Evolutionary conservation across 2,888 invertebrate species (phyloP).

Genomic region (Drosophila mayaguana): DNA sequence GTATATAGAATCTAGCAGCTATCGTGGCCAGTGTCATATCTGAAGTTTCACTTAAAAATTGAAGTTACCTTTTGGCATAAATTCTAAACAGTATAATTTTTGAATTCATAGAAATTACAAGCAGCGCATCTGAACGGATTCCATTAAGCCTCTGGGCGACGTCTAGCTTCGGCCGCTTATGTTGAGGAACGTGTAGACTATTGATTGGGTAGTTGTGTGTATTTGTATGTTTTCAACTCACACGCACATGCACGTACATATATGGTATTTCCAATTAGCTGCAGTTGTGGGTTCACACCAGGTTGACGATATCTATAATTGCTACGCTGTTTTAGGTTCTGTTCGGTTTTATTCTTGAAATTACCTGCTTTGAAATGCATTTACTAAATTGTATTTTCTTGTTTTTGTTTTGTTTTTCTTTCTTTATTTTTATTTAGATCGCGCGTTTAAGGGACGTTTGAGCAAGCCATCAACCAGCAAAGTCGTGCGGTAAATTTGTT

Average conservation of each 20-base stretch:
- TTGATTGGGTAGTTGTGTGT: conserved; percentile 39
- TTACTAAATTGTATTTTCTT: not conserved
- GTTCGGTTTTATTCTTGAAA: not conserved
- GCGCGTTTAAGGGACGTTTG: not conserved
- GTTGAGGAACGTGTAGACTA: conserved; percentile 31
- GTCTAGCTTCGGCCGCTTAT: conserved; percentile 4
- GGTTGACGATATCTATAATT: conserved; percentile 11
- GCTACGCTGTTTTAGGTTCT: not conserved
- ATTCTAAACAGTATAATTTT: conserved; percentile 19
- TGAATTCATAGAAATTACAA: not conserved
- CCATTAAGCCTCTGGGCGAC: conserved; percentile 1
- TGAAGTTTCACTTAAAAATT: conserved; percentile 20
- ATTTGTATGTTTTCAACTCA: conserved; percentile 41
- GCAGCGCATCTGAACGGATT: not conserved
- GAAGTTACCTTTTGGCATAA: conserved; percentile 13
- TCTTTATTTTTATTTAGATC: not conserved
- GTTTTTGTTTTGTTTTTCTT: too few relatives aligned
- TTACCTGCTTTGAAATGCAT: not conserved
- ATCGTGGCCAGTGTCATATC: not conserved
- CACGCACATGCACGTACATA: not conserved
- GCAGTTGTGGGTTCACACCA: conserved; percentile 28
- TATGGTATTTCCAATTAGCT: conserved; percentile 29
- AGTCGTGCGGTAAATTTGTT: conserved; percentile 1
- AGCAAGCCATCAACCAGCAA: not conserved
- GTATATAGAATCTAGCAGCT: not conserved